phyloP scores from a whole-genome alignment of 1,140 invertebrate species.

The Drosophila arawakana region DNA sequence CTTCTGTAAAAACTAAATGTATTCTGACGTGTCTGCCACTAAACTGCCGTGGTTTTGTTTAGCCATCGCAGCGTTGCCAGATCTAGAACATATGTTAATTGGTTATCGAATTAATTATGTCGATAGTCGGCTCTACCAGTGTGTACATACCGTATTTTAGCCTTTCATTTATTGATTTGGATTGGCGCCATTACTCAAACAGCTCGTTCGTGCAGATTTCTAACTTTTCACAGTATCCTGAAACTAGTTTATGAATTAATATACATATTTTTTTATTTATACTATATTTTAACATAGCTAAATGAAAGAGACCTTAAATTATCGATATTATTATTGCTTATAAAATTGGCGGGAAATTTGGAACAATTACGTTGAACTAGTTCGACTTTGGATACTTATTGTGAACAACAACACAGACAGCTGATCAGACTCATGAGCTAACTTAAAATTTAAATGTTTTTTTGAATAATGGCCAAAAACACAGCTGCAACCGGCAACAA shows the following conservation, averaged over 20 bases:
- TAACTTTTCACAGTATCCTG: too few species aligned
- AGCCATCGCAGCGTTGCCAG: slow-evolving; percentile 19
- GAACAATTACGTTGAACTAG: not conserved
- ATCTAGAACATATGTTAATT: slow-evolving; percentile 7
- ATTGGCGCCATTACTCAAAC: too few species aligned
- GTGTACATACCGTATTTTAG: too few species aligned
- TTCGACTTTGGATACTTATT: not conserved
- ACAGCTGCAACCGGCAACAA: slow-evolving; percentile 1
- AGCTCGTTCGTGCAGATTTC: too few species aligned
- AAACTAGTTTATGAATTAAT: too few species aligned
- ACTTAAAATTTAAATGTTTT: slow-evolving; percentile 22
- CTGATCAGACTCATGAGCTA: slow-evolving; percentile 37
- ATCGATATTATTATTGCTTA: not conserved
- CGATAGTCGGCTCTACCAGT: too few species aligned
- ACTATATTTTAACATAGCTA: too few species aligned
- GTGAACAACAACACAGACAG: slow-evolving; percentile 24
- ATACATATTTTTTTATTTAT: too few species aligned
- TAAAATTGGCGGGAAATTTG: not conserved
- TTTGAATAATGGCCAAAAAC: slow-evolving; percentile 37
- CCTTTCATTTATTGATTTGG: too few species aligned
- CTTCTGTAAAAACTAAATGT: slow-evolving; percentile 17
- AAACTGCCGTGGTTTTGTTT: slow-evolving; percentile 22
- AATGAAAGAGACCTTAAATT: not conserved
- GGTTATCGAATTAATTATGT: not conserved
- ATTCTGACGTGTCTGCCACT: slow-evolving; percentile 47